These are phyloP conservation scores for Catharus minimus DNA, from an alignment of 2,113 vertebrate genomes.

Conservation along the genomic window DNA sequence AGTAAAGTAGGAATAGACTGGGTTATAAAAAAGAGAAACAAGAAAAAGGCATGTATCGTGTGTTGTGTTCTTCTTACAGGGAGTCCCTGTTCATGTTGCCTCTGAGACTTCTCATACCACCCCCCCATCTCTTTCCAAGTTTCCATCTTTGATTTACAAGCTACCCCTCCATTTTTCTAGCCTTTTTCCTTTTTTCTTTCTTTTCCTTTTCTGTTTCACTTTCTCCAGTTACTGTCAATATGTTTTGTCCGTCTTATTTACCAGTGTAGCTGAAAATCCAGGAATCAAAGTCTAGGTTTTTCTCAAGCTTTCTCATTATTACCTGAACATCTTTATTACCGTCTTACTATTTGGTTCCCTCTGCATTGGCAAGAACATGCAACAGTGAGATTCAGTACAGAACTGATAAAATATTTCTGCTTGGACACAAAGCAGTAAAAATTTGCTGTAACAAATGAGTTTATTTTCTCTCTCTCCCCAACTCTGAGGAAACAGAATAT, in stretches of 20 bases:
- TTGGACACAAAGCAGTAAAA: neutral
- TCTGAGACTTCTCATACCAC: neutral
- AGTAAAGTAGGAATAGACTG: neutral
- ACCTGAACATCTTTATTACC: neutral
- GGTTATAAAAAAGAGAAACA: neutral
- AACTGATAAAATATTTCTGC: neutral
- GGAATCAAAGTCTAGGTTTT: neutral
- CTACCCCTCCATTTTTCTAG: neutral
- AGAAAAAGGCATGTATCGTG: neutral
- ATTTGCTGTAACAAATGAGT: neutral
- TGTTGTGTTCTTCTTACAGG: neutral
- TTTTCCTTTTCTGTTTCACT: neutral
- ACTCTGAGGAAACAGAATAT: neutral
- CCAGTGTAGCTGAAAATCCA: neutral
- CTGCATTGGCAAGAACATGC: neutral
- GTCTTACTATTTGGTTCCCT: neutral
- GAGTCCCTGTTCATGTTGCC: fast-evolving
- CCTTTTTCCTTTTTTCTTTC: neutral
- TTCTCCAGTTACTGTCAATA: neutral
- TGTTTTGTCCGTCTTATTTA: neutral
- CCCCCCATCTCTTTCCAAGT: neutral
- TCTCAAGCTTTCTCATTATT: neutral
- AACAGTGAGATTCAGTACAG: neutral
- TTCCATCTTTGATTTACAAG: neutral
- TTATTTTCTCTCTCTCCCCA: neutral